Evolutionary conservation across 2,113 vertebrate genomes (phyloP).

Genomic region (Psittacula cyanocephala): DNA sequence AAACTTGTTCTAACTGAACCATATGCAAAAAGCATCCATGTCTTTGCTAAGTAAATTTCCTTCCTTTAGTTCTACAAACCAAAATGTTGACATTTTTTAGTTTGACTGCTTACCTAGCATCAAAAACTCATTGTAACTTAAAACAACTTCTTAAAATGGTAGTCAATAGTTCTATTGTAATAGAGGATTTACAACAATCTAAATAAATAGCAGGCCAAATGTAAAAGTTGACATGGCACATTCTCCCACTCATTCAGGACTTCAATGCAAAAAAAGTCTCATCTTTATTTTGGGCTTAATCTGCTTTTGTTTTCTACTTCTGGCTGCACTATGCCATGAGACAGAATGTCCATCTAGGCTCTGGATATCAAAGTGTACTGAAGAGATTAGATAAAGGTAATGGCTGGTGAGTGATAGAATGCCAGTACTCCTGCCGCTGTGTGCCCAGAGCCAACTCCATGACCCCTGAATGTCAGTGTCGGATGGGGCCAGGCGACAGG

Average conservation of each 20-base stretch:
- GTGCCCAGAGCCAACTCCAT: rapidly evolving
- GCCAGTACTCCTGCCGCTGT: background rate
- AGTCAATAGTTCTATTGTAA: background rate
- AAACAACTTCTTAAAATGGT: background rate
- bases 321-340: background rate
- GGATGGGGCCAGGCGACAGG: background rate
- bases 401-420: conserved; percentile 37
- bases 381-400: conserved; percentile 25
- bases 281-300: conserved; percentile 13
- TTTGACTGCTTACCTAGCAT: background rate
- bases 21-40: background rate
- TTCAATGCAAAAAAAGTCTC: background rate
- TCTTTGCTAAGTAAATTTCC: background rate
- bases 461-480: rapidly evolving
- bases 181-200: background rate
- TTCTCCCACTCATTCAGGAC: background rate
- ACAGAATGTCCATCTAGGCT: background rate
- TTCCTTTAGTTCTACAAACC: background rate
- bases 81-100: background rate
- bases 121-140: background rate
- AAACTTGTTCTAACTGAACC: background rate
- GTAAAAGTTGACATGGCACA: background rate
- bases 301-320: conserved; percentile 27
- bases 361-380: background rate
- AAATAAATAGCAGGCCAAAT: background rate